Evolutionary conservation across 1,140 invertebrate species (phyloP), one percentile per base, ranked within the genome.

Genomic region (Drosophila pruinosa): DNA sequence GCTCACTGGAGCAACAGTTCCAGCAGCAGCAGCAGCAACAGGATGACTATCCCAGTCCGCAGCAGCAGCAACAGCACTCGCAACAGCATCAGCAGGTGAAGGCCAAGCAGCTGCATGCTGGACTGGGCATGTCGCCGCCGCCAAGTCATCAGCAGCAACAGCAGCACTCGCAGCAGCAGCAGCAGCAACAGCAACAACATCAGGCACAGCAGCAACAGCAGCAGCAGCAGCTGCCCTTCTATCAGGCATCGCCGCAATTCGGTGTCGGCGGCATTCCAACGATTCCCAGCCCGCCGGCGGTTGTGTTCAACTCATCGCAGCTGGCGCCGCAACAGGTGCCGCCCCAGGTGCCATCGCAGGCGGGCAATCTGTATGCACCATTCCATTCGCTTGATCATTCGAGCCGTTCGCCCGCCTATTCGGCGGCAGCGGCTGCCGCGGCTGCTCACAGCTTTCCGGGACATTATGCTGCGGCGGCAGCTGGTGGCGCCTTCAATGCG

Each of bases 221-320:
- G 15, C 88, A 89, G 21, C 86, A 89, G 36, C 89, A 89, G 58
- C 78, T 88, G 43, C 78, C 79, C 2, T 91, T 91, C 73, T 91
- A 91, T 67, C 90, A 90, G 68, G 76, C 90, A 45, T 91, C 93
- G 14, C 89, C 89, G 8, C 95, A 95, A 75, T 96, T 96, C 72
- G 94, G 69, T 41, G 93, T 95, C 72, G 95, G 77, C 50, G 93
- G 94, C 24, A 95, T 97, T 78, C 95, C 96, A 22, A 95, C 96
- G 7, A 95, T 96, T 77, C 96, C 96, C 6, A 97, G 96, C 43
- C 96, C 96, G 7, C 96, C 96, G 10, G 94, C 96, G 3, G 94
- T 95, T 17, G 93, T 97, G 3, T 95, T 95, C 58, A 97, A 96
- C 75, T 95, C 95, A 68, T 95, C 95, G 19, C 94, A 95, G 2